Evolutionary conservation across 2,113 vertebrate species (phyloP), one percentile per base, ranked within the genome.

Genomic region (Hippocampus barbouri): DNA sequence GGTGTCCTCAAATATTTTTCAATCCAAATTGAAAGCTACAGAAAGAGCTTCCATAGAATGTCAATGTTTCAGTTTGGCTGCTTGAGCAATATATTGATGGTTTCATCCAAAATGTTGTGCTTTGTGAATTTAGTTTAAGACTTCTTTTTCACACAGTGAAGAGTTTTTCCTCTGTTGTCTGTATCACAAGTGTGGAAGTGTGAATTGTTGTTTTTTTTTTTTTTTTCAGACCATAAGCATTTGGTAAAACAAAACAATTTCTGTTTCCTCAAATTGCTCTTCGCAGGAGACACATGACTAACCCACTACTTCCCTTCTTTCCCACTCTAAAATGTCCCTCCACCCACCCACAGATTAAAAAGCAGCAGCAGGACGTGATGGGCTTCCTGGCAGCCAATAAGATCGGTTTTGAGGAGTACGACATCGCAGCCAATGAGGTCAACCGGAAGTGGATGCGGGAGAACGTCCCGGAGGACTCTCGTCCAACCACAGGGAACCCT

Each of bases 401-500:
- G 90, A 99, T 99, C 1, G 93, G 93, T 56, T 98, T 93, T 76
- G 95, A 98, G 89, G 96, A 98, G 85, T 96, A 94, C 75, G 97
- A 99, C 81, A 98, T 99, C 2, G 97, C 96, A 0, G 94, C 95
- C 84, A 94, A 95, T 0, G 97, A 98, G 85, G 94, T 91, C 72
- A 97, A 97, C 87, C 90, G 96, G 74, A 97, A 96, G 76, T 99
- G 96, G 95, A 99, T 99, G 97, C 90, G 96, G 5, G 97, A 97
- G 90, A 97, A 99, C 1, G 91, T 99, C 49, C 97, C 97, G 0
- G 95, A 95, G 68, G 90, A 95, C 63, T 93, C 86, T 38, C 88
- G 95, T 71, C 97, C 97, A 0, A 73, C 94, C 0, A 93, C 92
- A 0, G 97, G 97, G 61, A 94, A 96, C 67, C 96, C 96, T 0